A percentile compares a stretch with the other conserved stretches of the same genome.
These are phyloP conservation scores for Heteromormyrus szaboi DNA, from an alignment of 2,797 vertebrate genomes.

Conservation along the genomic window DNA sequence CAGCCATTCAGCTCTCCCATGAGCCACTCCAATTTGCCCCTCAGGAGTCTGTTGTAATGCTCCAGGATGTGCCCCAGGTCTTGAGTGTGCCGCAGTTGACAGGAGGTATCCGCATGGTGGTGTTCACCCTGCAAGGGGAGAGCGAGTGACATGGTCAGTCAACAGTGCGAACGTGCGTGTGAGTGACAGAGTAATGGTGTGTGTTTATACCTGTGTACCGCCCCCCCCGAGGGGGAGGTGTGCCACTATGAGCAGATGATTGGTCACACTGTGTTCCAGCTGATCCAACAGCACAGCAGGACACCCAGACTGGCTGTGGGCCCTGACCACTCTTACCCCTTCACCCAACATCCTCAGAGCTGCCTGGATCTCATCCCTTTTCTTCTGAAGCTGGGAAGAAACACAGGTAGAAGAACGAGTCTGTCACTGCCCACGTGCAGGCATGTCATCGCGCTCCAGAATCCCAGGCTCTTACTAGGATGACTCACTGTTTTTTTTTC, in stretches of 20 bases:
- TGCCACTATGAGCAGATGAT: conserved; percentile 32
- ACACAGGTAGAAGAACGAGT: neutral
- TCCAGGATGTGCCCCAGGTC: conserved; percentile 27
- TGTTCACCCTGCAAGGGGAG: neutral
- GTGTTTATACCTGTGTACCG: neutral
- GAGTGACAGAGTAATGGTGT: neutral
- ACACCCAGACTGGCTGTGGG: conserved; percentile 19
- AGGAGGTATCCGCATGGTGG: neutral
- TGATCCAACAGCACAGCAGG: conserved; percentile 27
- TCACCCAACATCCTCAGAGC: conserved; percentile 32
- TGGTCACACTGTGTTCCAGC: conserved; percentile 28
- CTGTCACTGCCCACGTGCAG: neutral
- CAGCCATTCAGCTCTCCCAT: conserved; percentile 17
- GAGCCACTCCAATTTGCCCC: conserved; percentile 37
- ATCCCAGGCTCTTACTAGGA: neutral
- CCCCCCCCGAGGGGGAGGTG: conserved; percentile 39
- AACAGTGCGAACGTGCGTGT: neutral
- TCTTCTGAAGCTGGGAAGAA: conserved; percentile 44
- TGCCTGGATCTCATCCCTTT: conserved; percentile 35
- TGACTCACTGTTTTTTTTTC: conserved; percentile 31
- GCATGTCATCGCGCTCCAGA: neutral
- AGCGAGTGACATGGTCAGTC: neutral
- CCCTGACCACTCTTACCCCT: neutral
- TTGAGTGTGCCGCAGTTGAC: conserved; percentile 13
- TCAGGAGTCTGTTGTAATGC: conserved; percentile 19